Base-by-base conservation (phyloP, 2,797 vertebrate species). In the Meda fulgida region DNA sequence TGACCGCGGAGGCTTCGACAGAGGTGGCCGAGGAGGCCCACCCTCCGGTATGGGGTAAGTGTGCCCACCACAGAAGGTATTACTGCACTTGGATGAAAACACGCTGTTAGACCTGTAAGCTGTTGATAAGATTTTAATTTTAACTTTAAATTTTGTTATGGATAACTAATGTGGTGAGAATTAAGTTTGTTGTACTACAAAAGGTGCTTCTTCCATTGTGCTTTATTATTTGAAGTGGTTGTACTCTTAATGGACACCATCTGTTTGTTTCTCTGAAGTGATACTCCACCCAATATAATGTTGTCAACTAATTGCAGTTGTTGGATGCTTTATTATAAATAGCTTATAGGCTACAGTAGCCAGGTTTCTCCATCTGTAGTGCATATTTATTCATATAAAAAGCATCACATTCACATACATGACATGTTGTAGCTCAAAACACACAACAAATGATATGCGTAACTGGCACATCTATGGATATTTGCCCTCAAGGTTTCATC, bases 21-120 rank as follows among this genome's bases (percentile, higher is more conserved):
- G 91, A n/a, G 88, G 95, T 2, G 93, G 94, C 89, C 93, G 95
- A 92, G 94, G 95, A 21, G 95, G 95, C 90, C 92, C 93, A 88
- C 93, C 93, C 91, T 93, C 89, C 86, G 90, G 94, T 95, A 93
- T 95, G 94, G 95, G 96, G 96, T 96, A 95, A 96, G 96, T 96
- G 91, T 94, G 91, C 92, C 93, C 93, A 86, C 93, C 93, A 40
- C 92, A 90, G 53, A 93, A 95, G 94, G 95, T 96, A 95, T 90
- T 88, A 51, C 78, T 46, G 11, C 83, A 46, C 69, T 80, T 21
- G 55, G 75, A 66, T 63, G 69, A 40, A 11, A 6, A n/a, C 18
- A 26, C 60, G 75, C 53, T 16, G 1, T 38, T 21, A 73, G 43
- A 18, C 43, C 43, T 73, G 26, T 19, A 18, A 23, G 34, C 19